Percentiles rank a stretch among this genome's conserved stretches.
phyloP scores from a whole-genome alignment of 2,113 vertebrate genomes.

The Aepyceros melampus region DNA sequence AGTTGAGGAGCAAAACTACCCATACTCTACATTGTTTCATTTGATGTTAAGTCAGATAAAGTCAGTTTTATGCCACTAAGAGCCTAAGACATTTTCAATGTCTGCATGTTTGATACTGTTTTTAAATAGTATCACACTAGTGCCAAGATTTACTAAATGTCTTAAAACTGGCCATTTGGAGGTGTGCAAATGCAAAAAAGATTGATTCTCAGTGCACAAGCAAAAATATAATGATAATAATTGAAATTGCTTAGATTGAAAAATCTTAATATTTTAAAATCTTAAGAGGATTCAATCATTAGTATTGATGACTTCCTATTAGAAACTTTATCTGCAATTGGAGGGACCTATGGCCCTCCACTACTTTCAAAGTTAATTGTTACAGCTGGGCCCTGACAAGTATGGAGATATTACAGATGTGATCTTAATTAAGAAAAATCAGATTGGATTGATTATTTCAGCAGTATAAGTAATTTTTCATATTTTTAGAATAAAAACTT shows the following conservation, averaged over 20 bases:
- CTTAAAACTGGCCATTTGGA: neutral
- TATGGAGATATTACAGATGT: neutral
- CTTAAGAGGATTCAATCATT: neutral
- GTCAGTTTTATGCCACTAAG: constrained; percentile 16
- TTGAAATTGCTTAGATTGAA: neutral
- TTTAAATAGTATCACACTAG: constrained; percentile 13
- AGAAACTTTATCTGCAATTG: neutral
- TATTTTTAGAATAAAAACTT: constrained; percentile 25
- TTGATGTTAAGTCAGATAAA: constrained; percentile 27
- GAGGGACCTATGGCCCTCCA: neutral
- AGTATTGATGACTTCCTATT: neutral
- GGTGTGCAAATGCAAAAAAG: neutral
- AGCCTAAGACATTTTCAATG: constrained; percentile 14
- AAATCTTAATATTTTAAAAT: neutral
- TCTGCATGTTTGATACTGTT: neutral
- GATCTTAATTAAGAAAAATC: constrained; percentile 15
- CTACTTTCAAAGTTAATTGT: neutral
- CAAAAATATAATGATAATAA: neutral
- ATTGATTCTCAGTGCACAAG: neutral
- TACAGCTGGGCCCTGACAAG: neutral
- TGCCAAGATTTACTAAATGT: constrained; percentile 40
- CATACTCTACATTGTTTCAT: neutral
- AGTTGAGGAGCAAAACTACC: constrained; percentile 18
- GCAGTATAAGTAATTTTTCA: constrained; percentile 6
- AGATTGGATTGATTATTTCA: neutral